phyloP scores from a whole-genome alignment of 1,140 invertebrate genomes.

The Drosophila malerkotliana region DNA sequence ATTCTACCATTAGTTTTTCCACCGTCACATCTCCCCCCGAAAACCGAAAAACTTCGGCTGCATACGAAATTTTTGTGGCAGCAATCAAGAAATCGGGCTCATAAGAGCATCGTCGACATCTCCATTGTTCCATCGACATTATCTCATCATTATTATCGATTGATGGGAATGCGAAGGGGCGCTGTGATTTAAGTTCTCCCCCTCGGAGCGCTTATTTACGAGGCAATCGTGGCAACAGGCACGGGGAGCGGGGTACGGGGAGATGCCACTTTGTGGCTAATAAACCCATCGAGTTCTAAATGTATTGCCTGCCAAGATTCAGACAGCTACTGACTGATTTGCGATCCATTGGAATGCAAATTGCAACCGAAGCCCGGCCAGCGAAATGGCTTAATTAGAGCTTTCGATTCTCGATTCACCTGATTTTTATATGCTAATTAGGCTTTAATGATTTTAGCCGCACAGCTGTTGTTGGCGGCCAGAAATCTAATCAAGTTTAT shows the following conservation, averaged over 20 bases:
- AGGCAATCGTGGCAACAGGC: conserved; percentile 17
- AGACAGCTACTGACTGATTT: conserved; percentile 27
- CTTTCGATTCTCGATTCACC: conserved; percentile 30
- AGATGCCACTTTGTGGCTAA: conserved; percentile 50
- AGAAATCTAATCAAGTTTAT: conserved; percentile 8
- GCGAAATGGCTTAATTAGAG: conserved; percentile 47
- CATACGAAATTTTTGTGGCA: conserved; percentile 55
- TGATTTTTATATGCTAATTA: conserved; percentile 37
- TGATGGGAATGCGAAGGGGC: conserved; percentile 15
- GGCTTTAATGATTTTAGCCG: conserved; percentile 20
- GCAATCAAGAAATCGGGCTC: conserved; percentile 32
- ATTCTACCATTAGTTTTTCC: conserved; percentile 69
- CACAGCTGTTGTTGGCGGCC: not conserved
- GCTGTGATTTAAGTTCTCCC: conserved; percentile 36
- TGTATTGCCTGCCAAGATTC: conserved; percentile 58
- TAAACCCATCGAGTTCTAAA: conserved; percentile 65
- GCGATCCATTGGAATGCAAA: conserved; percentile 44
- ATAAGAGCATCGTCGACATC: conserved; percentile 32
- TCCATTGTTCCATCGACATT: conserved; percentile 16
- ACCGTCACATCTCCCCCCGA: not conserved
- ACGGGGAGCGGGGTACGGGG: not conserved
- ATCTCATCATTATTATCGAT: conserved; percentile 56
- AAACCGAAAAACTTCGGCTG: conserved; percentile 33
- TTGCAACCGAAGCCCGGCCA: conserved; percentile 28
- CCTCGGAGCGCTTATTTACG: conserved; percentile 55